Conservation (phyloP, 2,113 vertebrate genomes). For the Pachypanchax playfairii region DNA sequence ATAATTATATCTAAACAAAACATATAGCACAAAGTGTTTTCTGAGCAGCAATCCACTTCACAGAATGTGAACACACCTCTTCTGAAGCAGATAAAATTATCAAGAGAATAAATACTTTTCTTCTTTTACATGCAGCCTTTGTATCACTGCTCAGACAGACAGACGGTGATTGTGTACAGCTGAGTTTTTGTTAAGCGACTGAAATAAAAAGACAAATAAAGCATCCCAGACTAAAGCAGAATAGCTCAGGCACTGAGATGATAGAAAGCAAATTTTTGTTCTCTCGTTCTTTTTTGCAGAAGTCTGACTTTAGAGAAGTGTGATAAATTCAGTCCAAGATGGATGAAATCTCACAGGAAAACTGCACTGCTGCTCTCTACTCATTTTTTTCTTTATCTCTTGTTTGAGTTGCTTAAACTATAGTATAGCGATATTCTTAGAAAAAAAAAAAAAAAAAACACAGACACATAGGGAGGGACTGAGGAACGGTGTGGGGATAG, state of each 20-base stretch:
- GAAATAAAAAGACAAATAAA: conserved; percentile 11
- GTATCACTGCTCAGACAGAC: conserved; percentile 19
- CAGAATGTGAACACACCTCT: conserved; percentile 5
- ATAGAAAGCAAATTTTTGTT: conserved; percentile 23
- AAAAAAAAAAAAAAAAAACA: too few species aligned
- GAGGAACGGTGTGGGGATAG: too few species aligned
- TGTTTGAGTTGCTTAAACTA: conserved; percentile 38
- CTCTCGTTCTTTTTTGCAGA: conserved; percentile 24
- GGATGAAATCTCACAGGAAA: conserved; percentile 32
- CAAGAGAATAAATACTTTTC: conserved; percentile 19
- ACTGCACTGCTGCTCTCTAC: conserved; percentile 15
- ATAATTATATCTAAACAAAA: conserved; percentile 3
- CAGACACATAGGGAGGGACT: too few species aligned
- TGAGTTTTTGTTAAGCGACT: conserved; percentile 9
- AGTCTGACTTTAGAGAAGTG: conserved; percentile 29
- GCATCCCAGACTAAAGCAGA: conserved; percentile 8
- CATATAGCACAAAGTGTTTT: conserved; percentile 6
- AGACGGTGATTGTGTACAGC: conserved; percentile 7
- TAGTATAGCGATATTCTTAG: too few species aligned
- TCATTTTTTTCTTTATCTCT: conserved; percentile 28
- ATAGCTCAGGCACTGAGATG: not conserved
- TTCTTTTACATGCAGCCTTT: not conserved
- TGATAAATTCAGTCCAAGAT: conserved; percentile 47
- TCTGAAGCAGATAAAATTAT: conserved; percentile 10
- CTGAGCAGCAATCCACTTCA: not conserved